Percentiles rank a stretch among this genome's conserved stretches.
Evolutionary conservation across 1,140 invertebrate species (phyloP).

Genomic region (Drosophila pectinifera): DNA sequence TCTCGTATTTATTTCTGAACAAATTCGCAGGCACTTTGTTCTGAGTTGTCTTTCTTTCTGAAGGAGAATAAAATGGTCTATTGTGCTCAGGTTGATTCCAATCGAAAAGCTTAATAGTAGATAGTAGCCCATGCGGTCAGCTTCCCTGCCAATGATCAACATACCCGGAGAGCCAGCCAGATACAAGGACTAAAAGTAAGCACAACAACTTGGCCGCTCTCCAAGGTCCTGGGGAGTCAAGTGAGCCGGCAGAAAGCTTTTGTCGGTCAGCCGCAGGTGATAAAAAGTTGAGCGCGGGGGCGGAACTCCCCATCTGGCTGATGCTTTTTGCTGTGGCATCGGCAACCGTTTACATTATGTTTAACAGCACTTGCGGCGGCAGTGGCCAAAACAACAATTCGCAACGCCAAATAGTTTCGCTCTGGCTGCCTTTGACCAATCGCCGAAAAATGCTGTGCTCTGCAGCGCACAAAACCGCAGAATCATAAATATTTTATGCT

Average conservation of each 20-base stretch:
- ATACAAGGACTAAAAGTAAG: slow-evolving; percentile 19
- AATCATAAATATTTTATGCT: slow-evolving; percentile 81
- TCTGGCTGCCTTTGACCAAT: slow-evolving; percentile 53
- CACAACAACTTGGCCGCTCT: slow-evolving; percentile 51
- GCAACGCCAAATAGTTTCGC: slow-evolving; percentile 64
- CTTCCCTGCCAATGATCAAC: neutral
- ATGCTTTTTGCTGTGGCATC: slow-evolving; percentile 41
- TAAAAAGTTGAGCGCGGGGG: slow-evolving; percentile 56
- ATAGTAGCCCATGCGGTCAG: neutral
- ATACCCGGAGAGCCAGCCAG: slow-evolving; percentile 15
- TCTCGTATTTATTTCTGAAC: neutral
- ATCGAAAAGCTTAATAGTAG: neutral
- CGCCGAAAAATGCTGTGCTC: slow-evolving; percentile 52
- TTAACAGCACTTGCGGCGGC: slow-evolving; percentile 68
- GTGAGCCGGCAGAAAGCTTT: slow-evolving; percentile 40
- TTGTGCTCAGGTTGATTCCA: neutral
- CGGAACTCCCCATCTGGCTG: neutral
- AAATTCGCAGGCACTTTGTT: neutral
- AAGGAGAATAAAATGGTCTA: neutral
- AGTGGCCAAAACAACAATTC: slow-evolving; percentile 40
- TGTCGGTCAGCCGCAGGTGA: slow-evolving; percentile 66
- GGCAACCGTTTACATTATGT: slow-evolving; percentile 71
- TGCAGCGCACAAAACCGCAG: slow-evolving; percentile 56
- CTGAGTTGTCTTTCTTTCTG: neutral
- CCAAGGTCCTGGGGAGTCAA: slow-evolving; percentile 42